Evolutionary conservation across 2,797 vertebrate genomes (phyloP).

Genomic region (Pachyuromys duprasi): DNA sequence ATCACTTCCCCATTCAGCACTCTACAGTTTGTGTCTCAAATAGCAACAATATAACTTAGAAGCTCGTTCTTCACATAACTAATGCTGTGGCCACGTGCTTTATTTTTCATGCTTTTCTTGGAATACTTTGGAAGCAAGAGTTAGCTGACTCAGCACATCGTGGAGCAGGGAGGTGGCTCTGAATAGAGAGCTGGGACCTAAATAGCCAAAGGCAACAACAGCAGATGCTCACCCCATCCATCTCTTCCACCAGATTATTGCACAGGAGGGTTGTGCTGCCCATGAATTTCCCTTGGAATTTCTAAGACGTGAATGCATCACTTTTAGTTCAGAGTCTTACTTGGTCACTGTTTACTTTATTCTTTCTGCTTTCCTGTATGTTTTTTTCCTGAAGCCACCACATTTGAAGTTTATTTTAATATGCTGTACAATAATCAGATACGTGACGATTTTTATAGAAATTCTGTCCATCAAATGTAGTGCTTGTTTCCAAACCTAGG

Average conservation of each 20-base stretch:
- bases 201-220: neutral
- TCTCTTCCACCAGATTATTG: neutral
- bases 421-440: neutral
- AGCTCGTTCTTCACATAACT: neutral
- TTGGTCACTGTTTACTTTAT: neutral
- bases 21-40: neutral
- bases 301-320: conserved; percentile 9
- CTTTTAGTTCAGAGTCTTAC: neutral
- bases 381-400: neutral
- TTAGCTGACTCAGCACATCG: conserved; percentile 63
- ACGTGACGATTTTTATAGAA: neutral
- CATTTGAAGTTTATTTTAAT: neutral
- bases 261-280: neutral
- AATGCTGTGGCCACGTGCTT: neutral
- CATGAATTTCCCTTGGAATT: conserved; percentile 49
- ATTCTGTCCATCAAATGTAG: neutral
- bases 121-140: neutral
- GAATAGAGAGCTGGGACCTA: neutral
- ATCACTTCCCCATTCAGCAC: neutral
- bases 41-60: neutral
- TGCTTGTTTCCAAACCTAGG: neutral
- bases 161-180: neutral
- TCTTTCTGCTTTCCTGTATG: neutral
- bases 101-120: conserved; percentile 49
- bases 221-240: neutral